Evolutionary conservation across 2,113 vertebrate species (phyloP).

Genomic region (Oreochromis niloticus): DNA sequence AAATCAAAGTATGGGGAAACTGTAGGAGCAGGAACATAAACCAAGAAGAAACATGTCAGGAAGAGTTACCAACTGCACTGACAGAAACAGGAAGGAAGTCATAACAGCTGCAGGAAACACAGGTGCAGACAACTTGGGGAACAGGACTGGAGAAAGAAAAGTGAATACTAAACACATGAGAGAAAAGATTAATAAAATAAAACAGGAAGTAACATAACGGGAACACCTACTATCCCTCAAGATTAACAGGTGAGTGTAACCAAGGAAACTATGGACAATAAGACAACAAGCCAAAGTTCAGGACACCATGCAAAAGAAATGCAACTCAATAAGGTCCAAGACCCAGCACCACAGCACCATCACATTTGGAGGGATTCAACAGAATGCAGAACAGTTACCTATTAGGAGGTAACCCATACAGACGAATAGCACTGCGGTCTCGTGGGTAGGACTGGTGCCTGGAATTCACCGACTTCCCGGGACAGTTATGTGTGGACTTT

Average conservation of each 20-base stretch:
- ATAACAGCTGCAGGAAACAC: not conserved
- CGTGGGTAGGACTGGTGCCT: not conserved
- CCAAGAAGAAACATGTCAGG: not conserved
- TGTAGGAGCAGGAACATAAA: not conserved
- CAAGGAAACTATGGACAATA: not conserved
- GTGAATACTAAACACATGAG: not conserved
- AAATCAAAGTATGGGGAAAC: not conserved
- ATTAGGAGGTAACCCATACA: not conserved
- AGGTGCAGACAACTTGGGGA: not conserved
- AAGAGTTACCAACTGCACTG: not conserved
- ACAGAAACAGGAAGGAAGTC: not conserved
- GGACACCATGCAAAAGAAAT: not conserved
- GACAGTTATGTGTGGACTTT: not conserved
- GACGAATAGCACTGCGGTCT: not conserved
- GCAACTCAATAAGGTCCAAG: not conserved
- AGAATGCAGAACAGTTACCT: not conserved
- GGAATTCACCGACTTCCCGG: not conserved
- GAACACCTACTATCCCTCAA: fast-evolving
- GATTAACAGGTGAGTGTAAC: not conserved
- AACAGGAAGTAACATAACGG: not conserved
- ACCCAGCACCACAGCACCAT: not conserved
- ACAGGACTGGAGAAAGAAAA: not conserved
- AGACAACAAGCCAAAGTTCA: not conserved
- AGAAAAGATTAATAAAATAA: not conserved
- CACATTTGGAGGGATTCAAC: not conserved